These are phyloP conservation scores for Planiliza haematocheilus DNA, from an alignment of 2,113 vertebrate genomes.

Conservation along the genomic window DNA sequence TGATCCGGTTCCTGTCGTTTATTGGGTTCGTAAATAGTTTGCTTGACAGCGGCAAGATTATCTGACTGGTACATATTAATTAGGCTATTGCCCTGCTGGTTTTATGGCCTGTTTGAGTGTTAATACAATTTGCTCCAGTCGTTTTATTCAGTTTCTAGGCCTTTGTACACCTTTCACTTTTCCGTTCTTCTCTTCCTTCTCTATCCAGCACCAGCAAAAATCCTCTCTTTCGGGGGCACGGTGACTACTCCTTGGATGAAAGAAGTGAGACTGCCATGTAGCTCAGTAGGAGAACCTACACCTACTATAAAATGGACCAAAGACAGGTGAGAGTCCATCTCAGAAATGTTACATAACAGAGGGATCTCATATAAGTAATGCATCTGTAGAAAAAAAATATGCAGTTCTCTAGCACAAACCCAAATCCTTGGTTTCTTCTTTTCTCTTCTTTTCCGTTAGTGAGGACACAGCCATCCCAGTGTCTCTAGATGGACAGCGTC, in stretches of 20 bases:
- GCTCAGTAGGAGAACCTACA: conserved; percentile 93
- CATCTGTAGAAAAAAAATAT: neutral
- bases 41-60: conserved; percentile 41
- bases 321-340: conserved; percentile 88
- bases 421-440: neutral
- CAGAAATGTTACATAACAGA: no score
- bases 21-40: conserved; percentile 42
- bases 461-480: conserved; percentile 95
- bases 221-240: conserved; percentile 96
- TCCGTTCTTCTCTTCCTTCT: neutral
- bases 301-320: conserved; percentile 98
- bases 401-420: neutral
- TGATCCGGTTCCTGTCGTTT: conserved; percentile 46
- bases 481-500: conserved; percentile 91
- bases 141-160: neutral
- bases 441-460: conserved; percentile 70
- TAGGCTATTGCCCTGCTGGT: conserved; percentile 9
- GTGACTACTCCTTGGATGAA: conserved; percentile 99
- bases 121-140: conserved; percentile 7
- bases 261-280: conserved; percentile 94
- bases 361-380: neutral
- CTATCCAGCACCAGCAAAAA: conserved; percentile 93
- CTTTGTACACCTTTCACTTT: neutral
- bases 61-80: conserved; percentile 36
- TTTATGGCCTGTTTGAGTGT: neutral